Evolutionary conservation across 1,140 invertebrate species (phyloP).

Genomic region (Lucilia cuprina): DNA sequence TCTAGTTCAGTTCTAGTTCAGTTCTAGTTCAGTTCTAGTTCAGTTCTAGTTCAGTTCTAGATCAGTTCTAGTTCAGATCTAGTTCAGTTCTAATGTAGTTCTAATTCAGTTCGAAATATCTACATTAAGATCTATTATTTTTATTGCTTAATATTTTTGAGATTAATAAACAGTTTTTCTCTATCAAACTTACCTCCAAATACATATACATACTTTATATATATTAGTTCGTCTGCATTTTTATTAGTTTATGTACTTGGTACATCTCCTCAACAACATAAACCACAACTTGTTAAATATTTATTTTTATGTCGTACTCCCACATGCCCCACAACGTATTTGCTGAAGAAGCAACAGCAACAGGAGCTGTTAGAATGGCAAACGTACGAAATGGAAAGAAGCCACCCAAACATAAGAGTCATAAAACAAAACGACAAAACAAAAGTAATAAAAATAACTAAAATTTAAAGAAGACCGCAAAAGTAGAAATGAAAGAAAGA

Average conservation of each 20-base stretch:
- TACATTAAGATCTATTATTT: too few species aligned
- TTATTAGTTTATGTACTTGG: neutral
- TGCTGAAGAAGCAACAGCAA: neutral
- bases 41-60: too few species aligned
- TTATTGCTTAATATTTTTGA: too few species aligned
- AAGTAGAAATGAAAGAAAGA: neutral
- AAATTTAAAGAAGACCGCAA: neutral
- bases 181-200: too few species aligned
- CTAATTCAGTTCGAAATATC: too few species aligned
- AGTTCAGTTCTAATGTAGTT: too few species aligned
- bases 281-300: constrained; percentile 2
- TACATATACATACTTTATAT: neutral
- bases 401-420: neutral
- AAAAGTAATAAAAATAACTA: neutral
- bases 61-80: too few species aligned
- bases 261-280: neutral
- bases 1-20: too few species aligned
- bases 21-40: too few species aligned
- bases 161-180: too few species aligned
- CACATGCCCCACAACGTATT: neutral
- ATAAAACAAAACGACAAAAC: neutral
- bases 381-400: neutral
- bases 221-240: neutral
- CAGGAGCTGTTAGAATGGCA: neutral
- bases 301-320: neutral